Base-by-base conservation (phyloP, 2,888 invertebrate species). In the Coelopa pilipes region DNA sequence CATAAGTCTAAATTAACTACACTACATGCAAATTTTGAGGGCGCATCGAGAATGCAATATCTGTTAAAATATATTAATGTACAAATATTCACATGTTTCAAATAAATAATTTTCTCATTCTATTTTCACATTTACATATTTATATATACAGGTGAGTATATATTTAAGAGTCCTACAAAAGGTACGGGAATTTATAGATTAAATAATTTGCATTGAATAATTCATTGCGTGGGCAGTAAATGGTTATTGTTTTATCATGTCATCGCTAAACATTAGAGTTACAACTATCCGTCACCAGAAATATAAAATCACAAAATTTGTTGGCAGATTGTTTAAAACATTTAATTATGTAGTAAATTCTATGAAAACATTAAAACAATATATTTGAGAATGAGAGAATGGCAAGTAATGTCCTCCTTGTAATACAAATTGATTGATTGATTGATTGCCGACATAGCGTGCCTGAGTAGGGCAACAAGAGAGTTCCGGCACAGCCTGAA, bases 271-370 rank as follows among this genome's bases (percentile, higher is more conserved):
- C 49, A 19, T 13, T 55, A 17, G 21, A 53, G 24, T 59, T 66
- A 72, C 46, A 67, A 70, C 50, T 69, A 69, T 70, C 75, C 73
- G 47, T 50, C 75, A 75, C 75, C 75, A 75, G 70, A 68, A 69
- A 50, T 75, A 77, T 74, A 69, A 75, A 78, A 78, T 83, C 83
- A 84, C 83, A 83, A 80, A 7, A 72, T 80, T 80, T 83, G 82
- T 83, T 83, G 83, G 83, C 83, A 83, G 84, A 82, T 82, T 80
- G 15, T 69, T 69, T 45, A 13, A 53, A 47, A 50, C 24, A 66
- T 19, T 66, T 49, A 50, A n/a, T 12, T 9, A 24, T 13, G 13
- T 62, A 62, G 7, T 13, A 13, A 15, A 67, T 11, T 62, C 15
- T 45, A 10, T 62, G 12, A 12, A 34, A 34, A 7, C 7, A 34